A percentile compares a stretch with the other conserved stretches of the same genome.
phyloP scores from a whole-genome alignment of 1,140 invertebrate species.

The Trichoplusia ni region DNA sequence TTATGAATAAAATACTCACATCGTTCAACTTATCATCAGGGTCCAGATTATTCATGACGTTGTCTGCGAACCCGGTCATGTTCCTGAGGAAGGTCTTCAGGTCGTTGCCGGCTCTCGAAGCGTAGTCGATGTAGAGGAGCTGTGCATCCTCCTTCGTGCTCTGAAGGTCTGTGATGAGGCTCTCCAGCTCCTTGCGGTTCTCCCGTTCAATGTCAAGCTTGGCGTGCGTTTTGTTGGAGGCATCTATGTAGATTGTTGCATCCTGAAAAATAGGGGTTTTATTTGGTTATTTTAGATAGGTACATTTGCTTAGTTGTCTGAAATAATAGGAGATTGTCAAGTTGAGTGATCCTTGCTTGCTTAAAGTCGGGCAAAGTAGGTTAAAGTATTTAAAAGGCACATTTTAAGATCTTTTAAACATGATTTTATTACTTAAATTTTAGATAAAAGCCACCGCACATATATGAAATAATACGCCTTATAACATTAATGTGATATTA shows the following conservation, averaged over 20 bases:
- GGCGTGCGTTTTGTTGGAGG: slow-evolving; percentile 5
- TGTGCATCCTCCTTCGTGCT: slow-evolving; percentile 47
- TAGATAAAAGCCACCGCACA: no score
- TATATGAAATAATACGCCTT: no score
- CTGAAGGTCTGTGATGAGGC: slow-evolving; percentile 38
- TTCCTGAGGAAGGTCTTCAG: slow-evolving; percentile 56
- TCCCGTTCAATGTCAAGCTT: no score
- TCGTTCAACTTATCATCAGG: neutral
- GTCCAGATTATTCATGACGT: slow-evolving; percentile 37
- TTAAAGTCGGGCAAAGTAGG: no score
- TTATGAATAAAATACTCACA: slow-evolving; percentile 28
- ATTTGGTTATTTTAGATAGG: neutral
- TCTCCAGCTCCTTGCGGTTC: no score
- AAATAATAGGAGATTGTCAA: no score
- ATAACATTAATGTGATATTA: no score
- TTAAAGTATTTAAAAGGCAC: neutral
- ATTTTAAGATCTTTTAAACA: no score
- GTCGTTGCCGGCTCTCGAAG: slow-evolving; percentile 45
- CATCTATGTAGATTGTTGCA: slow-evolving; percentile 39
- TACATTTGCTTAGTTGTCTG: neutral
- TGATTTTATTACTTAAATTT: no score
- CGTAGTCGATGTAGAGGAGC: slow-evolving; percentile 63
- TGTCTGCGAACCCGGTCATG: slow-evolving; percentile 44
- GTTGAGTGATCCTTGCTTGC: no score
- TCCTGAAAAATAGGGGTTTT: slow-evolving; percentile 28